Evolutionary conservation across 1,140 invertebrate species (phyloP).

Genomic region (Samia ricini): DNA sequence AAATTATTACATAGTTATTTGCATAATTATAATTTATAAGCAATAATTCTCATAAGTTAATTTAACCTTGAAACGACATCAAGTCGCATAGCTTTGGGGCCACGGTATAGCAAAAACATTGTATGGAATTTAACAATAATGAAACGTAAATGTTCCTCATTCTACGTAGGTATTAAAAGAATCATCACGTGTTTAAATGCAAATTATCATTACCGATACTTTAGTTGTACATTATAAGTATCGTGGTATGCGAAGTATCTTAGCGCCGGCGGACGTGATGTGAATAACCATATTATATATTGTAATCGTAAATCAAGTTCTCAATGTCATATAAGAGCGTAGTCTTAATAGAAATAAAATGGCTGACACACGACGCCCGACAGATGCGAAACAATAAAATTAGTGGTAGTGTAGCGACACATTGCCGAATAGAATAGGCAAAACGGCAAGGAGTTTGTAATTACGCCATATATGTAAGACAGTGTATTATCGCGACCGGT

Average conservation of each 20-base stretch:
- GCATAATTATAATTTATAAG: neutral
- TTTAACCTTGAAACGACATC: neutral
- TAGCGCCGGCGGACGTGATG: neutral
- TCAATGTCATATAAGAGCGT: neutral
- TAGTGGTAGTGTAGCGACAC: no score
- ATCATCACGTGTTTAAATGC: neutral
- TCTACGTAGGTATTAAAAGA: constrained; percentile 1
- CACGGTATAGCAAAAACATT: neutral
- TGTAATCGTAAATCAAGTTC: neutral
- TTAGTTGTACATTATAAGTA: neutral
- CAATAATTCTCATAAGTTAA: neutral
- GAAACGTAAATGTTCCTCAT: neutral
- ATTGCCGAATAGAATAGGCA: no score
- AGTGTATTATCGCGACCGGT: no score
- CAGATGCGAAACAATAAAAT: no score
- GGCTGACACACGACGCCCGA: no score
- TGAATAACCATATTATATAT: neutral
- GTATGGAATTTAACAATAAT: neutral
- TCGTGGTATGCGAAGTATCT: neutral
- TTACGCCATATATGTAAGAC: no score
- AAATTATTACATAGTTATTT: neutral
- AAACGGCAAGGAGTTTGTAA: no score
- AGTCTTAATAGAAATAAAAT: no score
- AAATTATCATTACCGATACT: neutral
- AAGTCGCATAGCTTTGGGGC: neutral